phyloP scores from a whole-genome alignment of 2,113 vertebrate species.

The Delphinus delphis region DNA sequence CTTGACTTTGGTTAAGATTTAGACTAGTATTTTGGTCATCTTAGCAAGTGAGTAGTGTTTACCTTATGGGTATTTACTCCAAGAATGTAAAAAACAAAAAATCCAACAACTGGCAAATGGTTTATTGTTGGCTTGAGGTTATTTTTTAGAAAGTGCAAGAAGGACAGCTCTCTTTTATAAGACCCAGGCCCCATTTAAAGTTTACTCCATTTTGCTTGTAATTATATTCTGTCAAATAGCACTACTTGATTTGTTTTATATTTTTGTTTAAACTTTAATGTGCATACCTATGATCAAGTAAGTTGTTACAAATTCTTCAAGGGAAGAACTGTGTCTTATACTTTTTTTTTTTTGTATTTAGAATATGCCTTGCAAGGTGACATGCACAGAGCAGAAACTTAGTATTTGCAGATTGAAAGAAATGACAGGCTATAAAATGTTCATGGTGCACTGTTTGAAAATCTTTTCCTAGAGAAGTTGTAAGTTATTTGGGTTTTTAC shows the following conservation, averaged over 20 bases:
- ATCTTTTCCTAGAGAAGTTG: neutral
- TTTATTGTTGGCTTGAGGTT: neutral
- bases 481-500: neutral
- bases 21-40: neutral
- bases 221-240: neutral
- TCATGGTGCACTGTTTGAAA: neutral
- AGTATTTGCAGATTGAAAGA: neutral
- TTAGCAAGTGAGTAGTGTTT: neutral
- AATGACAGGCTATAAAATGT: neutral
- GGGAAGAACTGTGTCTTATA: neutral
- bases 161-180: neutral
- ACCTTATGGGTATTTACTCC: neutral
- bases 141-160: slow-evolving; percentile 5
- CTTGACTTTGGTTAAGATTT: slow-evolving; percentile 9
- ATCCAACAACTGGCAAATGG: neutral
- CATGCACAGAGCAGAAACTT: neutral
- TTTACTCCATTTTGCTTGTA: neutral
- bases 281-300: neutral
- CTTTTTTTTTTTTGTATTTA: neutral
- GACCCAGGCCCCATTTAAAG: neutral
- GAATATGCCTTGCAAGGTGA: neutral
- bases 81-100: slow-evolving; percentile 15
- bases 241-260: neutral
- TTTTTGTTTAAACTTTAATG: neutral
- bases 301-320: neutral